Base-by-base conservation (phyloP, 2,888 invertebrate species). In the Yponomeuta malinellus region DNA sequence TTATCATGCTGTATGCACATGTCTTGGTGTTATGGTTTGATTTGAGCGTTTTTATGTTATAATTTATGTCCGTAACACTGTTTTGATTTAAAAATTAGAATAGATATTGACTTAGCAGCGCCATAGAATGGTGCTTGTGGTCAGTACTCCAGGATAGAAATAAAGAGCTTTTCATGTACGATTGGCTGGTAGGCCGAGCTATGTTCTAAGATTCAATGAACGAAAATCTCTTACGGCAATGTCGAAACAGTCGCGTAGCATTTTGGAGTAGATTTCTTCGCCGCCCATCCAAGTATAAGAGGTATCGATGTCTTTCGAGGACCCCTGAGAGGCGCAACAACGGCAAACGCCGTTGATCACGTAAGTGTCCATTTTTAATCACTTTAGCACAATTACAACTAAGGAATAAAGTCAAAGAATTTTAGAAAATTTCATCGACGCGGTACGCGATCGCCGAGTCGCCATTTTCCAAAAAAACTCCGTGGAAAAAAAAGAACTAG, bases 221-320 rank as follows among this genome's bases (percentile, higher is more conserved):
- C 52, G 12, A 15, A 5, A 12, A 15, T 15, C 12, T 59, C 43
- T 85, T 86, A 90, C 90, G 74, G 86, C 79, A 73, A 90, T 87
- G 78, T 88, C 87, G 73, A 89, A 91, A 82, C 90, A 91, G 76
- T 91, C 88, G 74, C 85, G 88, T 48, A 91, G 73, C 87, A 91
- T 88, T 74, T 89, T 88, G 52, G 81, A 81, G 72, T 87, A 91
- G 67, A 88, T 75, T 82, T 90, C 90, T 0, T 82, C 76, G 73
- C 83, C 83, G 12, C 83, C 88, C 0, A 85, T 77, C 70, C 78
- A 78, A 65, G 78, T 81, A 73, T 89, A 88, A 5, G 80, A 72
- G 0, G 81, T 74, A 71, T 84, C 86, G 15, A 90, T 72, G 70
- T 86, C 79, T 73, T 87, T 90, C 72, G 89, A 87, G 1, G 88